Percentiles rank a stretch among this genome's conserved stretches.
phyloP scores from a whole-genome alignment of 2,113 vertebrate genomes.

The Telmatochromis sp. region DNA sequence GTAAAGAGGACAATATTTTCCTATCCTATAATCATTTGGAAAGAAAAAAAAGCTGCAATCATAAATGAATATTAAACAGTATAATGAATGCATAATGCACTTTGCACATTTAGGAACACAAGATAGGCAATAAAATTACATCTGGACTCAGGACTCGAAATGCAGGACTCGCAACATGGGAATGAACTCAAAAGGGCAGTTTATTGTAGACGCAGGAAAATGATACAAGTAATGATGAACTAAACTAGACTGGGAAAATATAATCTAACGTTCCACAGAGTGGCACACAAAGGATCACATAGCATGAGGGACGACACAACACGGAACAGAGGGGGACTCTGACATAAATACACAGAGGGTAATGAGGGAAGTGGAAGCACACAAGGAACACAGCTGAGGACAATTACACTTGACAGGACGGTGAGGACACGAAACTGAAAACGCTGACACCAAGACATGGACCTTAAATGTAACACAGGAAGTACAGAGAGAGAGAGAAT shows the following conservation, averaged over 20 bases:
- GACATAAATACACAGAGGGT: neutral
- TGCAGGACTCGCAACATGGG: neutral
- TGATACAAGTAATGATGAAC: neutral
- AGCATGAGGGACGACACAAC: neutral
- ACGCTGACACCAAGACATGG: neutral
- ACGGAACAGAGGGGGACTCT: neutral
- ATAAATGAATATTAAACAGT: neutral
- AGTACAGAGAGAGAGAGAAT: neutral
- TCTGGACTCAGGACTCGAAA: neutral
- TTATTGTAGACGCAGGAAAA: neutral
- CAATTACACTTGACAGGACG: neutral
- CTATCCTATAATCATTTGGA: neutral
- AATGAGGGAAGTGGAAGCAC: neutral
- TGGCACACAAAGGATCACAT: neutral
- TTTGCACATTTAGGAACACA: neutral
- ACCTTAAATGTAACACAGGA: neutral
- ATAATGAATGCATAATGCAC: neutral
- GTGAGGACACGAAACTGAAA: accelerated
- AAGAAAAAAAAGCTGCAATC: neutral
- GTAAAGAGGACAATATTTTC: neutral
- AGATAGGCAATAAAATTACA: neutral
- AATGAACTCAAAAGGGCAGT: neutral
- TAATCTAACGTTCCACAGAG: neutral
- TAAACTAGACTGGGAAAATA: neutral
- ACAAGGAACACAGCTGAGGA: neutral